phyloP scores from a whole-genome alignment of 30 jellyfish, hydroid and myxozoan genomes.

The Chrysaora quinquecirrha region DNA sequence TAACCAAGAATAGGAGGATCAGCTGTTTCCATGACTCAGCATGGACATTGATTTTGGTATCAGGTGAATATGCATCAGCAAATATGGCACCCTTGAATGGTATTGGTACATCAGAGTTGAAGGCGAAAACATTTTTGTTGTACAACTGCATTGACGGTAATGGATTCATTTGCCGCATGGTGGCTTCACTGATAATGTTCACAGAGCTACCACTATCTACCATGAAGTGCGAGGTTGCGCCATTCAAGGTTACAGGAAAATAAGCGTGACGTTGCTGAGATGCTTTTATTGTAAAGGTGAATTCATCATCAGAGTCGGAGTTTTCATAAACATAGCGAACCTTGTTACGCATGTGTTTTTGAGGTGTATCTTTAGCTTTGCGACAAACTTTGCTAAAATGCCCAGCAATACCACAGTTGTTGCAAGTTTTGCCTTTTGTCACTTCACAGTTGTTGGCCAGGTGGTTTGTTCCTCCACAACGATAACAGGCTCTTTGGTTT shows the following conservation, averaged over 20 bases:
- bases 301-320: slow-evolving; percentile 47
- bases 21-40: background rate
- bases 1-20: slow-evolving; percentile 23
- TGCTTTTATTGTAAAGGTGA: slow-evolving; percentile 2
- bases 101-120: background rate
- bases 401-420: slow-evolving; percentile 51
- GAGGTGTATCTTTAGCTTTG: slow-evolving; percentile 6
- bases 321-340: slow-evolving; percentile 5
- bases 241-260: too few relatives aligned
- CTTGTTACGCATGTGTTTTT: background rate
- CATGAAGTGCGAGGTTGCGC: too few relatives aligned
- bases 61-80: background rate
- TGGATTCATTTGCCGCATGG: background rate
- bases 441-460: slow-evolving; percentile 36
- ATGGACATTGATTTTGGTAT: background rate
- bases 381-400: slow-evolving; percentile 44
- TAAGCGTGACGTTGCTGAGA: background rate
- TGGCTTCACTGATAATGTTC: slow-evolving; percentile 22
- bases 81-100: background rate
- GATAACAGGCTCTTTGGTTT: slow-evolving; percentile 10
- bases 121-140: background rate
- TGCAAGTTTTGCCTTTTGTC: slow-evolving; percentile 50
- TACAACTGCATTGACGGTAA: slow-evolving; percentile 7
- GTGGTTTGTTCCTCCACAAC: slow-evolving; percentile 35
- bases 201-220: slow-evolving; percentile 63